These are phyloP conservation scores for Lepus townsendii DNA, from an alignment of 2,797 vertebrate genomes.

Conservation along the genomic window DNA sequence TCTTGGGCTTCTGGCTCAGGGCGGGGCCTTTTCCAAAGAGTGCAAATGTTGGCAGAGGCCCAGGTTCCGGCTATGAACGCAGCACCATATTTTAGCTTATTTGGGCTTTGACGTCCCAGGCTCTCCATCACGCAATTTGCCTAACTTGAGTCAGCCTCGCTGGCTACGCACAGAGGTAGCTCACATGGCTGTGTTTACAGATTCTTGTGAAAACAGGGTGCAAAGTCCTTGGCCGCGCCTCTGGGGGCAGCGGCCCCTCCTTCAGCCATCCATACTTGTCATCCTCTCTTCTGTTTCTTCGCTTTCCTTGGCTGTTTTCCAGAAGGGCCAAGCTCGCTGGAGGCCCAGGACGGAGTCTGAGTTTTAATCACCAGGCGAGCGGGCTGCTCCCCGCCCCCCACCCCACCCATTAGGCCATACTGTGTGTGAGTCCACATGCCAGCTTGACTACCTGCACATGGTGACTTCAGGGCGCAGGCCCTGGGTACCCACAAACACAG, in stretches of 20 bases:
- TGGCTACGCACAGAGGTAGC: not conserved
- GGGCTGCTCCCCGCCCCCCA: not conserved
- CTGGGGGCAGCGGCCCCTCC: not conserved
- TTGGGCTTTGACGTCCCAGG: conserved; percentile 67
- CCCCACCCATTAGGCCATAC: rapidly evolving
- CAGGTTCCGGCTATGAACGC: not conserved
- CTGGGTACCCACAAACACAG: rapidly evolving
- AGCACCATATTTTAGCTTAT: conserved; percentile 63
- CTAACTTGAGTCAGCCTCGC: conserved; percentile 55
- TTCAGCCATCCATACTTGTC: not conserved
- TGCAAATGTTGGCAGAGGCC: not conserved
- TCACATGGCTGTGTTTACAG: conserved; percentile 13
- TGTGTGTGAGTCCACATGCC: rapidly evolving
- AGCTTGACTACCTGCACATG: not conserved
- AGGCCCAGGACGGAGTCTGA: not conserved
- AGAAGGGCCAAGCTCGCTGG: not conserved
- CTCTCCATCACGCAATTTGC: conserved; percentile 15
- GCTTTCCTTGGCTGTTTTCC: conserved; percentile 27
- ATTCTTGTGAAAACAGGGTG: conserved; percentile 32
- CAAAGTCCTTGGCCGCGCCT: not conserved
- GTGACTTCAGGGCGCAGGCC: rapidly evolving
- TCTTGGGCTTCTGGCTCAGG: not conserved
- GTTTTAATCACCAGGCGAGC: not conserved
- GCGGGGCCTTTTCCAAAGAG: not conserved
- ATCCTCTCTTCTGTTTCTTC: not conserved